Evolutionary conservation across 2,113 vertebrate species (phyloP).

Genomic region (Peromyscus polionotus): DNA sequence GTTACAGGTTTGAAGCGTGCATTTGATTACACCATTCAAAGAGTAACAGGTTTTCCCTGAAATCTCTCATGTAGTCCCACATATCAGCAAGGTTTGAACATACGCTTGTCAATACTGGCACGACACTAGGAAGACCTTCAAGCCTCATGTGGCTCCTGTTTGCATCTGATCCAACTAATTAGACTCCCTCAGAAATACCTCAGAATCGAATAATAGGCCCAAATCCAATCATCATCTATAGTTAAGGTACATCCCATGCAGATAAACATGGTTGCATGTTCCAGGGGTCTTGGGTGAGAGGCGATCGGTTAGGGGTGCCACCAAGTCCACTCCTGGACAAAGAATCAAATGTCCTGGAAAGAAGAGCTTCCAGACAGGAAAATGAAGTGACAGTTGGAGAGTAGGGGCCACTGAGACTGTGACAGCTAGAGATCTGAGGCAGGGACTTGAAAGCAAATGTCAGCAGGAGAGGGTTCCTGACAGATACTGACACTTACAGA

Average conservation of each 20-base stretch:
- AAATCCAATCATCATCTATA: conserved; percentile 18
- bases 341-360: neutral
- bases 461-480: neutral
- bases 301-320: neutral
- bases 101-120: conserved; percentile 5
- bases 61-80: neutral
- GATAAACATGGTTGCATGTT: neutral
- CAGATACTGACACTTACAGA: neutral
- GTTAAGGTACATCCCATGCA: conserved; percentile 54
- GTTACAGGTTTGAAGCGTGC: neutral
- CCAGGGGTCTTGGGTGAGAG: neutral
- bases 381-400: neutral
- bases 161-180: conserved; percentile 18
- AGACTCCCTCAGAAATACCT: conserved; percentile 32
- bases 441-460: neutral
- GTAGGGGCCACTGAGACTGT: neutral
- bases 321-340: neutral
- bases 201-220: conserved; percentile 20
- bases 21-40: conserved; percentile 24
- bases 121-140: neutral
- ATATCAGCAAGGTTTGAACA: neutral
- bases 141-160: neutral
- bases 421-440: neutral
- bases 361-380: neutral
- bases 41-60: neutral